These are phyloP conservation scores for Thripadectes ignobilis DNA, from an alignment of 2,797 vertebrate species.

Conservation along the genomic window DNA sequence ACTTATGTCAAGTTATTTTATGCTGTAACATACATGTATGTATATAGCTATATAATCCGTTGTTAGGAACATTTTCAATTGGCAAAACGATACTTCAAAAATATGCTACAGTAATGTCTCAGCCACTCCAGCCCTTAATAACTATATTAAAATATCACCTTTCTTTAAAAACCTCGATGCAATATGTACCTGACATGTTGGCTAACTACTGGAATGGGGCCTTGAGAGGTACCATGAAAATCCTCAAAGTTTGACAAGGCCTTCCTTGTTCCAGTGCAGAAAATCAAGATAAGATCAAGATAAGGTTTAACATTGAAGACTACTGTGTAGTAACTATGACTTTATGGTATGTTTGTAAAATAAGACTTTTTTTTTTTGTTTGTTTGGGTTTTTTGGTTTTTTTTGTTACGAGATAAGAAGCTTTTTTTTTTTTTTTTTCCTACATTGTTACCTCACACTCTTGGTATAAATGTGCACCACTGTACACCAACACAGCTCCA, in stretches of 20 bases:
- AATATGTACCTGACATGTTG: background rate
- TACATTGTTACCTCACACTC: background rate
- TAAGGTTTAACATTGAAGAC: background rate
- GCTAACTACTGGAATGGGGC: background rate
- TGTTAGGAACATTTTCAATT: background rate
- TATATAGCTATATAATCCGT: background rate
- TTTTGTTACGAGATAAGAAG: background rate
- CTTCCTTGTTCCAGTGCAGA: background rate
- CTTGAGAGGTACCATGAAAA: background rate
- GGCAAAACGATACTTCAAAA: background rate
- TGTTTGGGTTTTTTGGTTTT: no score
- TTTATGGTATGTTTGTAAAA: background rate
- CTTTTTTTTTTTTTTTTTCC: background rate
- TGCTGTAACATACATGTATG: fast-evolving
- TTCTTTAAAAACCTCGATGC: background rate
- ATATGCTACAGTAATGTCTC: background rate
- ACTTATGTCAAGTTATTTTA: background rate
- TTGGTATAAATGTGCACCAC: background rate
- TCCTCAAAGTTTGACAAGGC: background rate
- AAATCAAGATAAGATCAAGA: background rate
- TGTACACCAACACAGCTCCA: background rate
- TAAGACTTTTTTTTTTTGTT: background rate
- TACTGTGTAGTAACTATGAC: background rate
- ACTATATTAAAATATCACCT: background rate
- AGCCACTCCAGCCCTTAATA: background rate